Evolutionary conservation across 2,797 vertebrate genomes (phyloP).

Genomic region (Pseudochirops cupreus): DNA sequence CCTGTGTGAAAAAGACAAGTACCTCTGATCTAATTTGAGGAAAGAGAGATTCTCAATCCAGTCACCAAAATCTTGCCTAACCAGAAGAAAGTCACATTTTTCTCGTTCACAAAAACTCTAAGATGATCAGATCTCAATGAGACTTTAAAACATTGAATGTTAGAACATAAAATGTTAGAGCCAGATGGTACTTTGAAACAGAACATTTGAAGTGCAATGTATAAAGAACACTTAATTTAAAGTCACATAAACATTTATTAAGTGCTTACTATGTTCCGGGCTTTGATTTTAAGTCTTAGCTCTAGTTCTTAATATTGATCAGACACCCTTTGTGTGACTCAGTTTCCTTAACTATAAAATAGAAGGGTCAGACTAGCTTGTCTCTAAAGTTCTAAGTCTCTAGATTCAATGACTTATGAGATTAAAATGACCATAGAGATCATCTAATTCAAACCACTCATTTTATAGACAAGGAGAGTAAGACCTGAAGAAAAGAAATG

Average conservation of each 20-base stretch:
- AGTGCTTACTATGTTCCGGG: not conserved
- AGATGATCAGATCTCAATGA: not conserved
- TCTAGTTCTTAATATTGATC: not conserved
- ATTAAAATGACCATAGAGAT: not conserved
- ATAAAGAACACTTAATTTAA: not conserved
- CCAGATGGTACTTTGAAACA: not conserved
- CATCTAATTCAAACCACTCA: not conserved
- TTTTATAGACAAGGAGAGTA: not conserved
- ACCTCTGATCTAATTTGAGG: not conserved
- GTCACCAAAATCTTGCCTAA: not conserved
- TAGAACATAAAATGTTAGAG: not conserved
- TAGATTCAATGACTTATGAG: not conserved
- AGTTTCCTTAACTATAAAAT: not conserved
- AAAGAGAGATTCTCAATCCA: not conserved
- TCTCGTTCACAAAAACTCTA: not conserved
- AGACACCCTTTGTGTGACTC: not conserved
- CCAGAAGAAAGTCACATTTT: not conserved
- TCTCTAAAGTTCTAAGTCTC: not conserved
- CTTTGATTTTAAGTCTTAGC: not conserved
- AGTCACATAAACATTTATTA: not conserved
- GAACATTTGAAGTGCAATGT: not conserved
- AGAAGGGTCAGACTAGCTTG: not conserved
- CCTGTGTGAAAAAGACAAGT: not conserved
- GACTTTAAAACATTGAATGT: not conserved
- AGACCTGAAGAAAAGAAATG: not conserved